These are phyloP conservation scores for Karalla daura DNA, from an alignment of 2,797 vertebrate species.

Conservation along the genomic window DNA sequence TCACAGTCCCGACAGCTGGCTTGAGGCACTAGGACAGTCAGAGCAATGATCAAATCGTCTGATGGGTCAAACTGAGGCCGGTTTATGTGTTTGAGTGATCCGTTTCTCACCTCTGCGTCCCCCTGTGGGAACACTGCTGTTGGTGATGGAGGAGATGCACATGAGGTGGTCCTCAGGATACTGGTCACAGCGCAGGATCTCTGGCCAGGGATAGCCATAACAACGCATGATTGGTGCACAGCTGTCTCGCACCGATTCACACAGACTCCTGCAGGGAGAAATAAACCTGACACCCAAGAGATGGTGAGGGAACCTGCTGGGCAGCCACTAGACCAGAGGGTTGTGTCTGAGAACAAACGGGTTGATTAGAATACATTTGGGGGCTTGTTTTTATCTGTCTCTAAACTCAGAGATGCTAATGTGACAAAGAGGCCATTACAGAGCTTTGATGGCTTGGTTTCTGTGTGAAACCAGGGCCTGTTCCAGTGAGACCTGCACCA, in stretches of 20 bases:
- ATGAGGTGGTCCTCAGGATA: slow-evolving; percentile 88
- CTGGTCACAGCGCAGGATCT: slow-evolving; percentile 86
- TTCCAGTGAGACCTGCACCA: slow-evolving; percentile 17
- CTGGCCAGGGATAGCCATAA: slow-evolving; percentile 89
- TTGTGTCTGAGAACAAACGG: slow-evolving; percentile 23
- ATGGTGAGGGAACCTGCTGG: slow-evolving; percentile 48
- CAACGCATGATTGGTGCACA: slow-evolving; percentile 89
- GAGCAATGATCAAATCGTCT: slow-evolving; percentile 27
- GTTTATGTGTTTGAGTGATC: background rate
- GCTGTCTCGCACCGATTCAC: slow-evolving; percentile 87
- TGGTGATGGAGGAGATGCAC: slow-evolving; percentile 86
- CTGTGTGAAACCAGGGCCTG: slow-evolving; percentile 35
- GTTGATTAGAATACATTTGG: slow-evolving; percentile 35
- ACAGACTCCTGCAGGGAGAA: slow-evolving; percentile 87
- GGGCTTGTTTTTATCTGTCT: slow-evolving; percentile 20
- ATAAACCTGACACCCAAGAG: slow-evolving; percentile 83
- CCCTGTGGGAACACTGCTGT: slow-evolving; percentile 70
- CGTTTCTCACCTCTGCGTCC: slow-evolving; percentile 77
- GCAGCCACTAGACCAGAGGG: slow-evolving; percentile 14
- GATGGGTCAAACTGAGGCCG: slow-evolving; percentile 7
- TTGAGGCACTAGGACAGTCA: slow-evolving; percentile 77
- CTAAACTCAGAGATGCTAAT: slow-evolving; percentile 30
- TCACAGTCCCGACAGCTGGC: slow-evolving; percentile 90
- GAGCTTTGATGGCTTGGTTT: slow-evolving; percentile 39
- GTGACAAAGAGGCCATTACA: slow-evolving; percentile 24